Evolutionary conservation across 2,797 vertebrate species (phyloP).

Genomic region (Emys orbicularis): DNA sequence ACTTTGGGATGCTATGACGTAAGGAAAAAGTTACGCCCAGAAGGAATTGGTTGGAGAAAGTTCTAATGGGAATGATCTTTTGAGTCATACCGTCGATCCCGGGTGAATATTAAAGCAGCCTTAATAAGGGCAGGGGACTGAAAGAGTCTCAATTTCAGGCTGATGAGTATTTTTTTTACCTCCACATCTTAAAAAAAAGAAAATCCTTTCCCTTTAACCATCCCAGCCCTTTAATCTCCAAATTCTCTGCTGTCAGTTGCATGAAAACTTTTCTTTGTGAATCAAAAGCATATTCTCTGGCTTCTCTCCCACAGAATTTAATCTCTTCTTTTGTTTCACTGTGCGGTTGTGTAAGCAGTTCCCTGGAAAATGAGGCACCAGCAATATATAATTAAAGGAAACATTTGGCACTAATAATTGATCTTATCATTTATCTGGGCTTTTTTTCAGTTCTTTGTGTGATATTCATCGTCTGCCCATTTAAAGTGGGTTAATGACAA

Average conservation of each 20-base stretch:
- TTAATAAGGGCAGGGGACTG: not conserved
- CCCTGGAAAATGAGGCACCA: slow-evolving; percentile 65
- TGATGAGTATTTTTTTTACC: not conserved
- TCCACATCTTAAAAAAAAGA: not conserved
- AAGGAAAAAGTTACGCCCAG: not conserved
- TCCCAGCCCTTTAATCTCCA: not conserved
- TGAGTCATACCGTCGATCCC: fast-evolving
- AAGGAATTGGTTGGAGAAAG: not conserved
- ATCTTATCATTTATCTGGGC: slow-evolving; percentile 72
- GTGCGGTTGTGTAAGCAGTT: slow-evolving; percentile 75
- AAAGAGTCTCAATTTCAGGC: slow-evolving; percentile 4
- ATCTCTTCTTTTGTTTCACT: slow-evolving; percentile 79
- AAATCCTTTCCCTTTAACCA: not conserved
- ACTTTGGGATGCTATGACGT: not conserved
- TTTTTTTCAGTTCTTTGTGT: slow-evolving; percentile 76
- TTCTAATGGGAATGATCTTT: not conserved
- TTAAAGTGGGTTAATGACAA: slow-evolving; percentile 75
- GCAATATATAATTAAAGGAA: slow-evolving; percentile 79
- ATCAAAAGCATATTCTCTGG: slow-evolving; percentile 47
- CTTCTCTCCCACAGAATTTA: slow-evolving; percentile 69
- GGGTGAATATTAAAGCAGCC: not conserved
- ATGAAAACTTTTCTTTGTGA: slow-evolving; percentile 31
- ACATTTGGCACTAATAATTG: slow-evolving; percentile 73
- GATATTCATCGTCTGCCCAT: slow-evolving; percentile 29
- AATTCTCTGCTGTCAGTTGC: not conserved